Evolutionary conservation across 2,113 vertebrate genomes (phyloP).

Genomic region (Dicrurus megarhynchus): DNA sequence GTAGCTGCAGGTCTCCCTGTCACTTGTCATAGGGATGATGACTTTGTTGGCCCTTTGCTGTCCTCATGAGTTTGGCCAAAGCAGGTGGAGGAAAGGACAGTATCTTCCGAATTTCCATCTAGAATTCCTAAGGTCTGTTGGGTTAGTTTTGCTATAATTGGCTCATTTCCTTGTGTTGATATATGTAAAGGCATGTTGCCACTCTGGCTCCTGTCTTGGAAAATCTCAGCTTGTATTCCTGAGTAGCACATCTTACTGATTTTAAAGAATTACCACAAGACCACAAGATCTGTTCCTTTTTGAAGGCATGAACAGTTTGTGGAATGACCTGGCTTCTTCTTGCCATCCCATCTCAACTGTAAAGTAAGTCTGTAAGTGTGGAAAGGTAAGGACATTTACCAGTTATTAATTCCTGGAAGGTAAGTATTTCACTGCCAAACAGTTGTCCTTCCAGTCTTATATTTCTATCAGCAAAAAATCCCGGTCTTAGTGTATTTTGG

Average conservation of each 20-base stretch:
- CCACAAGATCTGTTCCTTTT: neutral
- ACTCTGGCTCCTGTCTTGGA: slow-evolving; percentile 43
- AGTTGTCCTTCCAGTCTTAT: neutral
- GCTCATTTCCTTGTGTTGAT: neutral
- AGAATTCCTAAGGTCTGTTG: neutral
- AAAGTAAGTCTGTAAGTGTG: neutral
- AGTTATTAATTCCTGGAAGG: neutral
- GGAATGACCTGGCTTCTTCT: neutral
- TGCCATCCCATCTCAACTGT: neutral
- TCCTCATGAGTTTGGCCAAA: neutral
- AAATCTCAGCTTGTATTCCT: slow-evolving; percentile 24
- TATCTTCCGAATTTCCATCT: neutral
- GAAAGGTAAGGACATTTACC: neutral
- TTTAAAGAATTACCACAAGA: neutral
- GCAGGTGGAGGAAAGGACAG: neutral
- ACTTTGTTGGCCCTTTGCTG: neutral
- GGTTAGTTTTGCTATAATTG: neutral
- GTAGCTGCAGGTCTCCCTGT: neutral
- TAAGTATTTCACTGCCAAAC: neutral
- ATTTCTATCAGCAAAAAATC: neutral
- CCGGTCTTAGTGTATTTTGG: neutral
- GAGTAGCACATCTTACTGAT: neutral
- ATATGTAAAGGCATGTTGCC: slow-evolving; percentile 17
- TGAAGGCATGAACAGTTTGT: neutral
- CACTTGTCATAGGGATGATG: neutral